These are phyloP conservation scores for Zaprionus lineosus DNA, from an alignment of 2,888 invertebrate genomes.

Conservation along the genomic window DNA sequence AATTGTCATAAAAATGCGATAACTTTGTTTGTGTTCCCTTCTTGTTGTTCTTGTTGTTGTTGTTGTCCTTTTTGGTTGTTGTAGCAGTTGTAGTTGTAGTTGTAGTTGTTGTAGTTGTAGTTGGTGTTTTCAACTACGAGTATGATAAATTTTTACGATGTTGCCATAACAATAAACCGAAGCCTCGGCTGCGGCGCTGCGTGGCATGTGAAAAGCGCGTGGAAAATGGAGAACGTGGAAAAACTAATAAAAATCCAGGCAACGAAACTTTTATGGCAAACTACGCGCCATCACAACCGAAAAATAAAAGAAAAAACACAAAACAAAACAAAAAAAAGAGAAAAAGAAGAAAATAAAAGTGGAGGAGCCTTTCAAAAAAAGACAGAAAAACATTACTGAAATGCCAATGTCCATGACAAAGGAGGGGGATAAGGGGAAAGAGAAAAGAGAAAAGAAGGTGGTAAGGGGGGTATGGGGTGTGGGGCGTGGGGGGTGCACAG, in stretches of 20 bases:
- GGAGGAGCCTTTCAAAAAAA: conserved; percentile 41
- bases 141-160: conserved; percentile 78
- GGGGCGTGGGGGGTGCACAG: conserved; percentile 8
- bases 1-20: conserved; percentile 78
- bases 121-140: conserved; percentile 58
- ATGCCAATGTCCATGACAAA: conserved; percentile 24
- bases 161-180: conserved; percentile 75
- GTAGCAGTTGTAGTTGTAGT: conserved; percentile 29
- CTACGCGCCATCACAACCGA: conserved; percentile 65
- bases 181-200: conserved; percentile 59
- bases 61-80: conserved; percentile 7
- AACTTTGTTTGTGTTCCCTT: conserved; percentile 65
- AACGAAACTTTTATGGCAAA: conserved; percentile 72
- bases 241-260: conserved; percentile 77
- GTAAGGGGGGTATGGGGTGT: background rate
- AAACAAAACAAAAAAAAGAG: too few species aligned
- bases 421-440: background rate
- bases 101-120: conserved; percentile 25
- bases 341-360: conserved; percentile 9
- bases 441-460: too few species aligned
- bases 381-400: too few species aligned
- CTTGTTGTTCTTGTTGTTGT: conserved; percentile 24
- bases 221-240: conserved; percentile 69
- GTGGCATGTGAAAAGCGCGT: conserved; percentile 70
- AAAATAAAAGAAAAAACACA: conserved; percentile 4